A percentile compares a stretch with the other conserved stretches of the same genome.
Evolutionary conservation across 2,797 vertebrate species (phyloP).

Genomic region (Sebastes goodei): DNA sequence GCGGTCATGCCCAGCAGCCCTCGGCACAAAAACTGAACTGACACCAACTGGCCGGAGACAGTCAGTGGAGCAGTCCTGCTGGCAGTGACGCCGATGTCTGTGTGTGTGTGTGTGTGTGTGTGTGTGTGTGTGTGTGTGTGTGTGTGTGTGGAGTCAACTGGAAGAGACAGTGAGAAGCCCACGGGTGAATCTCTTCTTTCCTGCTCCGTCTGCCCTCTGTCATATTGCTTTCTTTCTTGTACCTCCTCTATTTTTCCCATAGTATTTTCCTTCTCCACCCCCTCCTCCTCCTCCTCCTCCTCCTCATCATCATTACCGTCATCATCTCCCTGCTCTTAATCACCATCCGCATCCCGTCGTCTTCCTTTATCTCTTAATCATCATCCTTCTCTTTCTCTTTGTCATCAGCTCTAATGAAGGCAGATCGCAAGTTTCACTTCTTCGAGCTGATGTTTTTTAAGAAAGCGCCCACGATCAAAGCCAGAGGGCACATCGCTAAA

Average conservation of each 20-base stretch:
- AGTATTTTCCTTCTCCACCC: background rate
- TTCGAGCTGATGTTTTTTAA: background rate
- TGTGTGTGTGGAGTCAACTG: conserved; percentile 35
- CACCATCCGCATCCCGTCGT: conserved; percentile 13
- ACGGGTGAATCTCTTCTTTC: conserved; percentile 52
- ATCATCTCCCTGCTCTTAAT: conserved; percentile 22
- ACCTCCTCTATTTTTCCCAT: background rate
- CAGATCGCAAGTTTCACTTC: conserved; percentile 28
- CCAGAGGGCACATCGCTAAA: conserved; percentile 2
- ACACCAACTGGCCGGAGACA: conserved; percentile 49
- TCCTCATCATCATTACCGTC: background rate
- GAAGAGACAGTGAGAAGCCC: conserved; percentile 60
- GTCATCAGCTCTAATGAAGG: conserved; percentile 35
- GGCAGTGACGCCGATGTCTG: conserved; percentile 19
- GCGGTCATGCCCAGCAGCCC: conserved; percentile 24
- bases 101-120: conserved; percentile 14
- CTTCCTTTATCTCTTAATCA: conserved; percentile 14
- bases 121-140: conserved; percentile 16
- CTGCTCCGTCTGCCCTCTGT: conserved; percentile 55
- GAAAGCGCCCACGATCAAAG: conserved; percentile 44
- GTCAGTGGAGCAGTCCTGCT: conserved; percentile 54
- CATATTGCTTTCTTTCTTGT: conserved; percentile 43
- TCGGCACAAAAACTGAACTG: conserved; percentile 19
- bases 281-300: background rate
- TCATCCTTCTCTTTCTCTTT: conserved; percentile 5